Percentiles rank a stretch among this genome's conserved stretches.
Evolutionary conservation across 2,797 vertebrate genomes (phyloP).

Genomic region (Falco naumanni): DNA sequence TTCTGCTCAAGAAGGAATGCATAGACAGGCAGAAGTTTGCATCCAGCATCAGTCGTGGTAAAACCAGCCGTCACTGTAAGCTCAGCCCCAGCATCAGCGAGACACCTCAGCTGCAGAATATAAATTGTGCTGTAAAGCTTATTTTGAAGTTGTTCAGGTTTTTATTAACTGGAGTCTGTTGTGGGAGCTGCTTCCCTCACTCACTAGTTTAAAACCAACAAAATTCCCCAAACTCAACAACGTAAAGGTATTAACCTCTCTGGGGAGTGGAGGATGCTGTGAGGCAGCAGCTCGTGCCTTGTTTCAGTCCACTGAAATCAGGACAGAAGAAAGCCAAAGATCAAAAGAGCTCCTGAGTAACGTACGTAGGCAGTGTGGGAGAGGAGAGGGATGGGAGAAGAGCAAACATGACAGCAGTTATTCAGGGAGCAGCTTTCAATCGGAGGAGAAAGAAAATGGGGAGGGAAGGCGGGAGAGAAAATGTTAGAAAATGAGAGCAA

Average conservation of each 20-base stretch:
- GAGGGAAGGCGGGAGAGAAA: background rate
- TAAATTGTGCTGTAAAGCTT: background rate
- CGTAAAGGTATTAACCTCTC: conserved; percentile 31
- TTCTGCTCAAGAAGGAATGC: background rate
- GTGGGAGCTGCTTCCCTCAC: background rate
- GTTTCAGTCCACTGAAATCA: background rate
- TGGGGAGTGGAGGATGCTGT: background rate
- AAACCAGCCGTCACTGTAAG: background rate
- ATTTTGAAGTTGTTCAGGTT: background rate
- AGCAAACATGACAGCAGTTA: conserved; percentile 44
- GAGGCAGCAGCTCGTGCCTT: conserved; percentile 4
- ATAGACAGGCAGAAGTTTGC: background rate
- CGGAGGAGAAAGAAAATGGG: background rate
- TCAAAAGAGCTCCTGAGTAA: conserved; percentile 51
- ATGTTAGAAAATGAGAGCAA: background rate
- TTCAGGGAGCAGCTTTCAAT: background rate
- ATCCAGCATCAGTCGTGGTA: background rate
- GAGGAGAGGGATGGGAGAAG: conserved; percentile 8
- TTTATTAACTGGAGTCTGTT: background rate
- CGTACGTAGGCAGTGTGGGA: background rate
- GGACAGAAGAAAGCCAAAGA: conserved; percentile 40
- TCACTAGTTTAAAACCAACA: background rate
- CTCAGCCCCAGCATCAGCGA: background rate
- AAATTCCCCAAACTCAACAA: background rate
- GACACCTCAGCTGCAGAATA: background rate